Base-by-base conservation (phyloP, 2,113 vertebrate species). In the Nanger granti region DNA sequence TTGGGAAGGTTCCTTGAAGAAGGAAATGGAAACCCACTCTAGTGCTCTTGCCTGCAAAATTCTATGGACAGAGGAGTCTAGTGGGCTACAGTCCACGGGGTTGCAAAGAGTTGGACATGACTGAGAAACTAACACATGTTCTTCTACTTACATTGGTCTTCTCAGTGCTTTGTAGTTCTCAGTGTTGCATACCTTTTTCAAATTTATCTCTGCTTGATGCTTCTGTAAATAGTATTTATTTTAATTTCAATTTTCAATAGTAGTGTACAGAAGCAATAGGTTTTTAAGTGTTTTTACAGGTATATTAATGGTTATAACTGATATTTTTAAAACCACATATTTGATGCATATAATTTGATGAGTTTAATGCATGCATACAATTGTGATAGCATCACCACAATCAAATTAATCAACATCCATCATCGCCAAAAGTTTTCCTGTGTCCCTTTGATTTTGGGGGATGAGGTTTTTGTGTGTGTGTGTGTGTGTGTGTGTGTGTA, bases 191-290 rank as follows among this genome's bases (percentile, higher is more conserved):
- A 49, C 20, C 2, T 34, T 89, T 64, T 41, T 89, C n/a, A 44
- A 55, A 55, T 34, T 44, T 82, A 80, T 54, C 69, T 64, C 85
- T 82, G 41, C 4, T 34, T 54, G 34, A 82, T 64, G n/a, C 18
- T 64, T 89, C 41, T 89, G 15, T 87, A 87, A 54, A 64, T 52
- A 80, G 44, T 41, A 62, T 80, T 94, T 88, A 49, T 79, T 87
- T 52, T 79, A 11, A 82, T 52, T 82, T 82, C 28, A 80, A 29
- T 49, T 31, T 82, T 47, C 24, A 52, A 18, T 64, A 13, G 34
- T 54, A 80, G 18, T 52, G 60, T 41, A 88, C 26, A 54, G 57
- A 89, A 88, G 82, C 26, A 62, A 80, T 34, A 52, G 20, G 52
- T 34, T 55, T 54, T 31, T 22, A 29, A 22, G 9, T 18, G 22